Percentiles rank a stretch among this genome's conserved stretches.
Conservation (phyloP, 1,140 invertebrate genomes). For the Drosophila erecta region DNA sequence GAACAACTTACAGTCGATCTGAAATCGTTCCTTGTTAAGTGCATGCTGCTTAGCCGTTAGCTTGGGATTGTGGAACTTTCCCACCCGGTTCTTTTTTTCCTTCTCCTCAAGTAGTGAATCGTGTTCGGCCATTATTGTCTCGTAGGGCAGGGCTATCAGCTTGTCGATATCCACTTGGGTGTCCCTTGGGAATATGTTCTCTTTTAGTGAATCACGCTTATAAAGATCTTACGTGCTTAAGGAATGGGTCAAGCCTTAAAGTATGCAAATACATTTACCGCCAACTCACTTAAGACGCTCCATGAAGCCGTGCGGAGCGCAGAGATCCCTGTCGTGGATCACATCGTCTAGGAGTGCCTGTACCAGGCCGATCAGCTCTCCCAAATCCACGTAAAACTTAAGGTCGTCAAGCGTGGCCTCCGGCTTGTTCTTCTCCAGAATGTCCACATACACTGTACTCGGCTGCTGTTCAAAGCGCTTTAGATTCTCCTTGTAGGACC, state of each 20-base stretch:
- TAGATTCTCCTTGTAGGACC: constrained; percentile 48
- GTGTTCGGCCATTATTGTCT: constrained; percentile 3
- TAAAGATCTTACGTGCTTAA: too few species aligned
- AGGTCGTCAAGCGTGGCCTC: constrained; percentile 26
- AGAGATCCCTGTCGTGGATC: constrained; percentile 21
- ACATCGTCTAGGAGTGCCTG: constrained; percentile 23
- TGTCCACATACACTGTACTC: constrained; percentile 44
- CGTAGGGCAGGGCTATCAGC: constrained; percentile 25
- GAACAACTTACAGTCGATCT: constrained; percentile 18
- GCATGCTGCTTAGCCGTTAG: background rate
- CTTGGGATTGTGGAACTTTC: background rate
- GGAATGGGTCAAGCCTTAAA: background rate
- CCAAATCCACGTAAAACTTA: constrained; percentile 51
- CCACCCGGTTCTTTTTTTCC: constrained; percentile 4
- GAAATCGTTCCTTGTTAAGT: constrained; percentile 6
- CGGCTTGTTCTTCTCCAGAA: constrained; percentile 11
- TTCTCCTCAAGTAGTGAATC: constrained; percentile 2
- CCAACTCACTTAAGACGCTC: constrained; percentile 26
- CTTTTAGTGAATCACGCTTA: too few species aligned
- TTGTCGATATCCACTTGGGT: constrained; percentile 46
- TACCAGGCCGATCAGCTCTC: constrained; percentile 44
- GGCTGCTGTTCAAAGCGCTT: constrained; percentile 33
- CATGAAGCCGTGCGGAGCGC: constrained; percentile 25
- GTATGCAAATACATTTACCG: background rate
- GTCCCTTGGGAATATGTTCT: constrained; percentile 26